Conservation (phyloP, 2,113 vertebrate genomes). For the Alectura lathami region DNA sequence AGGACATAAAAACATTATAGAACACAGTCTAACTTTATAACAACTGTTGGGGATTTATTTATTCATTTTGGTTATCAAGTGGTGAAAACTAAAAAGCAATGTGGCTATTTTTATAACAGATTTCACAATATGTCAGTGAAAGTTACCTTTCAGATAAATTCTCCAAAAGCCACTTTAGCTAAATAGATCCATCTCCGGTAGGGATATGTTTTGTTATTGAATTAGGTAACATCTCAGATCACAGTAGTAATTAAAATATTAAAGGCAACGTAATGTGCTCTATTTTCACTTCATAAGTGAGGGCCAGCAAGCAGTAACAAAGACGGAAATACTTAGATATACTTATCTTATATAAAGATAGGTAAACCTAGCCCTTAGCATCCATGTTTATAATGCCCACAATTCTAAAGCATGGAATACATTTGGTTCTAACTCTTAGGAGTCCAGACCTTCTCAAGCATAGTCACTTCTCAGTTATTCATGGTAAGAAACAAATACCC, state of each 20-base stretch:
- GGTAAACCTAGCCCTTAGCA: background rate
- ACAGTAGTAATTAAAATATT: background rate
- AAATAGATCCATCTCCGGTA: background rate
- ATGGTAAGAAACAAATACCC: background rate
- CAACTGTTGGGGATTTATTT: background rate
- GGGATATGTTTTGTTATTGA: background rate
- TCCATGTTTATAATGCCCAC: background rate
- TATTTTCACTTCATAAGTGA: background rate
- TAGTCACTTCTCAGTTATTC: background rate
- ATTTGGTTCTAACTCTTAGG: background rate
- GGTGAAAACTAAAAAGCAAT: background rate
- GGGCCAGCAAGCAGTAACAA: background rate
- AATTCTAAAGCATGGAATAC: background rate
- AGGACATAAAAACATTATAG: background rate
- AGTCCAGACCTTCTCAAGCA: background rate
- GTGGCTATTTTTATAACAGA: background rate
- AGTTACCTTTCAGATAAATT: background rate
- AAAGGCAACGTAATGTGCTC: background rate
- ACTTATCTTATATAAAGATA: background rate
- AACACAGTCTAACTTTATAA: background rate
- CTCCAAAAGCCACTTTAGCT: background rate
- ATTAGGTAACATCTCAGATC: background rate
- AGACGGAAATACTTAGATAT: rapidly evolving
- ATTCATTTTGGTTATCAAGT: background rate
- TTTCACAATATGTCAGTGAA: background rate